These are phyloP conservation scores for Penaeus indicus DNA, from an alignment of 1,140 invertebrate genomes.

Conservation along the genomic window DNA sequence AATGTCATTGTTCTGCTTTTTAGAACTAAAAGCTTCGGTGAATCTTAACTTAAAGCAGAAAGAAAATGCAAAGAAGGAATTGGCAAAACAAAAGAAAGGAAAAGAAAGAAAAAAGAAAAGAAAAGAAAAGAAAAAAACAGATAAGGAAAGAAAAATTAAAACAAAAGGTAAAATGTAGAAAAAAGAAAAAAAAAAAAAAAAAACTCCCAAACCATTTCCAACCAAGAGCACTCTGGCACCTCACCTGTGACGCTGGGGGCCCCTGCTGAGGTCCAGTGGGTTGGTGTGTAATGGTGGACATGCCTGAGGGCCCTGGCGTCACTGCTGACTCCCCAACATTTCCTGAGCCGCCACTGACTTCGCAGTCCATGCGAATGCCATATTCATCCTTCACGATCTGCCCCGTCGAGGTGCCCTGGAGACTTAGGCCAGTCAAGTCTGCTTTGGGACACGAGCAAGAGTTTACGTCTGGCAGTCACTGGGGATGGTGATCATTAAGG, in stretches of 20 bases:
- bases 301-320: constrained; percentile 53
- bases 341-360: constrained; percentile 67
- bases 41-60: no score
- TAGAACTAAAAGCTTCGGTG: no score
- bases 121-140: no score
- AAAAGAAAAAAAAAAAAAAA: background rate
- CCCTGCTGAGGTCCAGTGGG: constrained; percentile 17
- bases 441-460: constrained; percentile 72
- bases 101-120: no score
- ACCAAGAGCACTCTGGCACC: background rate
- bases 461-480: no score
- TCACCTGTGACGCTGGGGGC: constrained; percentile 10
- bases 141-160: no score
- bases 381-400: constrained; percentile 84
- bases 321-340: constrained; percentile 17
- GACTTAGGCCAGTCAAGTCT: constrained; percentile 88
- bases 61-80: no score
- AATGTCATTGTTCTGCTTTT: no score
- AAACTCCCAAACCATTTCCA: background rate
- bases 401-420: constrained; percentile 80
- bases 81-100: no score
- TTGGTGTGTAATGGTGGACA: constrained; percentile 36
- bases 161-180: no score
- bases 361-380: constrained; percentile 78
- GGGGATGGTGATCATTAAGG: constrained; percentile 67